phyloP scores from a whole-genome alignment of 2,888 invertebrate genomes.

The Heliconius erato region DNA sequence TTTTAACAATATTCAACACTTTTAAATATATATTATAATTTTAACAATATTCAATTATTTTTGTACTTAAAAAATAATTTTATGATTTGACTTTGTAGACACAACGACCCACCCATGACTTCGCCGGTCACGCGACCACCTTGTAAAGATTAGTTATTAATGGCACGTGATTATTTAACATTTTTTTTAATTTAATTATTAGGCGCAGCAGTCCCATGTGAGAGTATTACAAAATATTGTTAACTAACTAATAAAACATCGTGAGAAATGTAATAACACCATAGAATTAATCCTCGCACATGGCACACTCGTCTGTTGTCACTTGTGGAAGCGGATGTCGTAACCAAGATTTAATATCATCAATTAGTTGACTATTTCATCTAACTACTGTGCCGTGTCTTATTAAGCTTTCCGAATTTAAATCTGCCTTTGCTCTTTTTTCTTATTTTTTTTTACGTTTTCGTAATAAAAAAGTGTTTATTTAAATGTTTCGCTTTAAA shows the following conservation, averaged over 20 bases:
- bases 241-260: slow-evolving; percentile 55
- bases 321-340: slow-evolving; percentile 41
- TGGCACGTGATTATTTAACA: slow-evolving; percentile 49
- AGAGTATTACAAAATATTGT: slow-evolving; percentile 21
- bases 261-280: slow-evolving; percentile 61
- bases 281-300: slow-evolving; percentile 30
- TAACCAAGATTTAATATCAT: slow-evolving; percentile 34
- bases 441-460: neutral
- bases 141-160: slow-evolving; percentile 52
- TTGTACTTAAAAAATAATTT: neutral
- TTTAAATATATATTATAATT: neutral
- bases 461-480: neutral
- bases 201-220: slow-evolving; percentile 23
- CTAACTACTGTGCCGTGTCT: neutral
- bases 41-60: neutral
- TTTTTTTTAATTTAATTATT: neutral
- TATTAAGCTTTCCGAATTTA: slow-evolving; percentile 2
- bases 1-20: neutral
- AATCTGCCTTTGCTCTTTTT: neutral
- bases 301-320: slow-evolving; percentile 32
- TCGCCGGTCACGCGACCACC: slow-evolving; percentile 58
- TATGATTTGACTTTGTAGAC: slow-evolving; percentile 38
- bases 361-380: slow-evolving; percentile 25
- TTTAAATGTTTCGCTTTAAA: slow-evolving; percentile 11
- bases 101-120: slow-evolving; percentile 61